Conservation (phyloP, 2,888 invertebrate species). For the Campoplex capitator region DNA sequence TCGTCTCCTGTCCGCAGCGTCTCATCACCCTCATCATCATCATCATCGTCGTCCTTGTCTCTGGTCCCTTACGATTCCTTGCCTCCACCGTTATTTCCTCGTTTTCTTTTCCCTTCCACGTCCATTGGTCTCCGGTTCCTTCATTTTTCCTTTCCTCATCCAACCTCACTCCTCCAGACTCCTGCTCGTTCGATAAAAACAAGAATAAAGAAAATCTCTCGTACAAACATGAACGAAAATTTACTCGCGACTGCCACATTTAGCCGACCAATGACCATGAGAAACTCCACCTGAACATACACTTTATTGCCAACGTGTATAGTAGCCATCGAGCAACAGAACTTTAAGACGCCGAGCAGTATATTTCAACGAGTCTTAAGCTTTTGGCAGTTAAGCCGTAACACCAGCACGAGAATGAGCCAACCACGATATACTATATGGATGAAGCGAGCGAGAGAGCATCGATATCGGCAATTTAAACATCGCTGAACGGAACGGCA, state of each 20-base stretch:
- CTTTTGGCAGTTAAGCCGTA: conserved; percentile 45
- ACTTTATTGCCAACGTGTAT: conserved; percentile 73
- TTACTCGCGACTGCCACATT: conserved; percentile 49
- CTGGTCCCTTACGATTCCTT: conserved; percentile 13
- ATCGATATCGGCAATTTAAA: conserved; percentile 57
- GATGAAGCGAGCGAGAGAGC: conserved; percentile 15
- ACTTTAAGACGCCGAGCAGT: conserved; percentile 53
- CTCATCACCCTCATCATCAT: conserved; percentile 29
- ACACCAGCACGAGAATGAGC: conserved; percentile 41
- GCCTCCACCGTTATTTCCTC: background rate
- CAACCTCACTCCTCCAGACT: background rate
- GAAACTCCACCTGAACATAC: conserved; percentile 71
- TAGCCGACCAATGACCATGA: conserved; percentile 70
- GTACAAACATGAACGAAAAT: conserved; percentile 15
- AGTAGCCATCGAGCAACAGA: conserved; percentile 50
- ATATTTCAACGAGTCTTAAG: conserved; percentile 56
- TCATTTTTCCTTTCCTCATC: background rate
- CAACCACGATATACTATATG: conserved; percentile 33
- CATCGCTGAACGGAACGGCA: conserved; percentile 1
- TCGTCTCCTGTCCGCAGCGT: conserved; percentile 28
- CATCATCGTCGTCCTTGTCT: conserved; percentile 22
- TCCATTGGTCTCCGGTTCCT: conserved; percentile 11
- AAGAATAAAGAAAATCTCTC: conserved; percentile 38
- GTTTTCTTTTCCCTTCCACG: background rate
- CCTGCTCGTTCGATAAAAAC: conserved; percentile 32